phyloP scores from a whole-genome alignment of 1,140 invertebrate species.

The Eufriesea mexicana region DNA sequence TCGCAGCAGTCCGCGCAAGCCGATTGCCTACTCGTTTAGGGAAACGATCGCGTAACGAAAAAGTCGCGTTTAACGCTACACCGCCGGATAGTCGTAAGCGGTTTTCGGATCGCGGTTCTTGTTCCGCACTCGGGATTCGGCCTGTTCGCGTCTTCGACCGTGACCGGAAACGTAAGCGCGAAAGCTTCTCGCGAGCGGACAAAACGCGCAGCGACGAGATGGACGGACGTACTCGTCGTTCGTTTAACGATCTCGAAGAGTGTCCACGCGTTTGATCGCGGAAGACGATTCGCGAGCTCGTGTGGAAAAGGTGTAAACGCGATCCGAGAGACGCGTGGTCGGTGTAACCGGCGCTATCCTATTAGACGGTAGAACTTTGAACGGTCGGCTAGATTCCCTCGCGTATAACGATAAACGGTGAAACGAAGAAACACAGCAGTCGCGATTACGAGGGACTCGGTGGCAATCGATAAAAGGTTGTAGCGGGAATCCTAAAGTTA shows the following conservation, averaged over 20 bases:
- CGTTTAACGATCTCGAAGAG: no score
- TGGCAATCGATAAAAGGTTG: constrained; percentile 27
- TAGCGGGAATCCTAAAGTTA: constrained; percentile 12
- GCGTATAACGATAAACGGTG: neutral
- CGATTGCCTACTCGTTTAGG: no score
- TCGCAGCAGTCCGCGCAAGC: neutral
- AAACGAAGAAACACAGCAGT: neutral
- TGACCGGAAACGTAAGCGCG: constrained; percentile 13
- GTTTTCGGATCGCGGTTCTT: neutral
- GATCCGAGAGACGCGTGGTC: no score
- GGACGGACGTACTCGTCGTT: no score
- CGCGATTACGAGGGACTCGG: constrained; percentile 1
- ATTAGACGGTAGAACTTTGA: neutral
- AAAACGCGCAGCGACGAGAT: no score
- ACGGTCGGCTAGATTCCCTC: no score
- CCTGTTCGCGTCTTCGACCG: neutral
- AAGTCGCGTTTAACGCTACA: neutral
- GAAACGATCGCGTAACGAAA: no score
- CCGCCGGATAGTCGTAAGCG: neutral
- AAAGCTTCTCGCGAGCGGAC: no score
- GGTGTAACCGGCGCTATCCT: no score
- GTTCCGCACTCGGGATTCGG: neutral
- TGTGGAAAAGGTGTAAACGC: no score
- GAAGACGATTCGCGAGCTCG: no score
- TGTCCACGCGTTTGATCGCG: no score